A percentile compares a stretch with the other conserved stretches of the same genome.
Conservation (phyloP, 2,888 invertebrate species). For the Carcina quercana region DNA sequence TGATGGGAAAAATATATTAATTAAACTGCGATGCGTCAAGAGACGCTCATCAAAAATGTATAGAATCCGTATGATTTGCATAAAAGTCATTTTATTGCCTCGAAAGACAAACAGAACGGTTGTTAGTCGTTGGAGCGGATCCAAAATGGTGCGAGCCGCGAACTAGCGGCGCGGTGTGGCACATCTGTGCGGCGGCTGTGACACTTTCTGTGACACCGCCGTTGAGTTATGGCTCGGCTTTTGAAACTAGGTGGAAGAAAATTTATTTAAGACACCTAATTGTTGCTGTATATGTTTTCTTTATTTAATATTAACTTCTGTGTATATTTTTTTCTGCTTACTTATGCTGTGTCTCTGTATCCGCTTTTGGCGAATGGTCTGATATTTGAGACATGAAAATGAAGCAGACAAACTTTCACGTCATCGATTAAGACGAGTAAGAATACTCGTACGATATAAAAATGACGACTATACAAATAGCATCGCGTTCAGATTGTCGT, state of each 20-base stretch:
- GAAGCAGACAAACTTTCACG: no score
- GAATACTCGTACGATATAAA: no score
- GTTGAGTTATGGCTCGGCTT: background rate
- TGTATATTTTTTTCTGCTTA: background rate
- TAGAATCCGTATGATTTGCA: constrained; percentile 74
- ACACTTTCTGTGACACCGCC: constrained; percentile 3
- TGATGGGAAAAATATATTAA: constrained; percentile 69
- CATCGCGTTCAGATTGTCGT: no score
- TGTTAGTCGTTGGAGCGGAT: constrained; percentile 67
- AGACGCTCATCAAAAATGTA: constrained; percentile 72
- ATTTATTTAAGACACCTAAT: no score
- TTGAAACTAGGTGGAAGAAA: no score
- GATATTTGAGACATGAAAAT: no score
- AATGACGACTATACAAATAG: no score
- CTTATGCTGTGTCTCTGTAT: no score
- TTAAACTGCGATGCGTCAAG: constrained; percentile 59
- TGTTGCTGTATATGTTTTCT: background rate
- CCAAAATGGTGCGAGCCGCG: constrained; percentile 42
- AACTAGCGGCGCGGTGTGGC: constrained; percentile 5
- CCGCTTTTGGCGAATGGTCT: no score
- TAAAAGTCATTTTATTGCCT: constrained; percentile 74
- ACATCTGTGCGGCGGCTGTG: constrained; percentile 2
- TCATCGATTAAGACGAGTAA: no score
- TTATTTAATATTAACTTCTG: background rate
- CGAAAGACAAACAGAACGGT: constrained; percentile 73